A percentile compares a stretch with the other conserved stretches of the same genome.
Conservation (phyloP, 1,140 invertebrate species). For the Dendrolimus kikuchii region DNA sequence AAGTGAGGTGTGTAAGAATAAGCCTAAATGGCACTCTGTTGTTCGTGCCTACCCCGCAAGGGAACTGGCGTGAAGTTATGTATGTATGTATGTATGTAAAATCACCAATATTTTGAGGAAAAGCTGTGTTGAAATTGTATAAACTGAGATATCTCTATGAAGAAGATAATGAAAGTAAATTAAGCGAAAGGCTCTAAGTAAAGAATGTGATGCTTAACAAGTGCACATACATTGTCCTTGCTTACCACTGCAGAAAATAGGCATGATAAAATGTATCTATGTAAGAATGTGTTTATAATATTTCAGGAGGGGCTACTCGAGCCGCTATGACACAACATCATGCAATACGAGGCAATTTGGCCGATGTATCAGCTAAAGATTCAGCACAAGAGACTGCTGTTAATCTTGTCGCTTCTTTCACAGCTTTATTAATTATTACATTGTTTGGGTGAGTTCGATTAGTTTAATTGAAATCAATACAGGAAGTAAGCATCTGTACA, state of each 20-base stretch:
- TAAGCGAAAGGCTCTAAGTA: too few species aligned
- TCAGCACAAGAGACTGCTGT: conserved; percentile 96
- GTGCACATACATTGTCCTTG: neutral
- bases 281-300: neutral
- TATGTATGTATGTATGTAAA: too few species aligned
- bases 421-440: conserved; percentile 84
- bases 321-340: conserved; percentile 95
- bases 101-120: too few species aligned
- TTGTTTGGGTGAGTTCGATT: conserved; percentile 27
- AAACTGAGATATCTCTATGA: too few species aligned
- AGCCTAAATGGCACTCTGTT: too few species aligned
- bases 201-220: neutral
- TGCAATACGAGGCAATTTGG: conserved; percentile 90
- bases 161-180: too few species aligned
- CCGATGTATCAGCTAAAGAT: conserved; percentile 96
- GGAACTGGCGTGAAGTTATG: too few species aligned
- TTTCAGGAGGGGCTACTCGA: conserved; percentile 85
- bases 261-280: neutral
- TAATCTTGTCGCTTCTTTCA: conserved; percentile 87
- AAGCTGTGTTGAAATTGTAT: too few species aligned
- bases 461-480: too few species aligned
- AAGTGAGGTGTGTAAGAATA: too few species aligned
- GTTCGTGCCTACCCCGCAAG: too few species aligned
- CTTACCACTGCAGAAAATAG: neutral
- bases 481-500: too few species aligned